phyloP scores from a whole-genome alignment of 1,140 invertebrate genomes.

The Asobara japonica region DNA sequence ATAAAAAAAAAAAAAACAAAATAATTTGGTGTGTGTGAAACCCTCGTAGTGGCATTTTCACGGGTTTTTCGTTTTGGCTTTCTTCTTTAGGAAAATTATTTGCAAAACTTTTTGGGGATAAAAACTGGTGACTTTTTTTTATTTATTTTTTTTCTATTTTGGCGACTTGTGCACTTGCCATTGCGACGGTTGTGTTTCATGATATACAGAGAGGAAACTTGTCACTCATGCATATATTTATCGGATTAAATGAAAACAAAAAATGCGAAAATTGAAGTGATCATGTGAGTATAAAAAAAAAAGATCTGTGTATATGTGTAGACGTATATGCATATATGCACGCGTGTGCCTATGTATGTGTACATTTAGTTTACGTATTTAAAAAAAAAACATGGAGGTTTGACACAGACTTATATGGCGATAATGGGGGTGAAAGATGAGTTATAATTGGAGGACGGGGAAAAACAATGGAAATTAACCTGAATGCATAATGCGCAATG shows the following conservation, averaged over 20 bases:
- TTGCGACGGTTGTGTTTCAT: conserved; percentile 35
- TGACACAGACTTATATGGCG: conserved; percentile 22
- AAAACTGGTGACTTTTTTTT: not conserved
- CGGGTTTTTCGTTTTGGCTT: conserved; percentile 14
- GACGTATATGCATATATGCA: conserved; percentile 32
- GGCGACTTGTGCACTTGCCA: conserved; percentile 38
- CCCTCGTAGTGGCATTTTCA: conserved; percentile 40
- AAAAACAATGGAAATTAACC: no score
- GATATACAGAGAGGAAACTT: conserved; percentile 12
- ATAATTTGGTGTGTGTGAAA: conserved; percentile 29
- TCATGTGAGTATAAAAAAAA: conserved; percentile 23
- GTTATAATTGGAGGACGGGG: conserved; percentile 31
- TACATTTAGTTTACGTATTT: conserved; percentile 25
- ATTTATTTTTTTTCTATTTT: conserved; percentile 21
- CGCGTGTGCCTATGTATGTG: conserved; percentile 36
- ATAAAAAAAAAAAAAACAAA: not conserved
- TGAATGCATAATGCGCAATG: conserved; percentile 52
- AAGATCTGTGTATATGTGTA: conserved; percentile 38
- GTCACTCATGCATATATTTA: conserved; percentile 22
- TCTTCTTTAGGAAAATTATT: not conserved
- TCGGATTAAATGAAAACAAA: conserved; percentile 26
- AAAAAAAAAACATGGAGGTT: conserved; percentile 15
- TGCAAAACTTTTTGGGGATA: not conserved
- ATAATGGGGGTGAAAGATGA: conserved; percentile 33
- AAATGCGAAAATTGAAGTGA: not conserved